Percentiles rank a stretch among this genome's conserved stretches.
Conservation (phyloP, 2,888 invertebrate species). For the Standfussiana lucernea region DNA sequence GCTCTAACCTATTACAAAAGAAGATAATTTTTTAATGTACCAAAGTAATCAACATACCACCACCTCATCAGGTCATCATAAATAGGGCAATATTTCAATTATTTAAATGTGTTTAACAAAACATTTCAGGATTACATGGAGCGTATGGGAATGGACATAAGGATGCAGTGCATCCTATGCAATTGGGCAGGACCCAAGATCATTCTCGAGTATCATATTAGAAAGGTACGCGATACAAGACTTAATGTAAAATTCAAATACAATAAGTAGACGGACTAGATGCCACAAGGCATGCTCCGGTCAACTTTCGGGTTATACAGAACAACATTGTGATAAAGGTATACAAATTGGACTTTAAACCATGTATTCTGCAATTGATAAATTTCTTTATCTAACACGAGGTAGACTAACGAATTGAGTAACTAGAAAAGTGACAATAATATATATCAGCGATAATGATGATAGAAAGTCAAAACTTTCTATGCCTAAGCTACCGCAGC, state of each 20-base stretch:
- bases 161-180: constrained; percentile 81
- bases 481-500: too few relatives aligned
- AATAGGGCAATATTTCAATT: background rate
- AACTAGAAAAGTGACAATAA: background rate
- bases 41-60: too few relatives aligned
- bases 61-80: background rate
- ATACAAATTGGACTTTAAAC: background rate
- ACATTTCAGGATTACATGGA: constrained; percentile 84
- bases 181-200: constrained; percentile 84
- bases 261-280: background rate
- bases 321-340: too few relatives aligned
- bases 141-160: constrained; percentile 79
- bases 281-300: background rate
- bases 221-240: constrained; percentile 72
- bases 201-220: constrained; percentile 80
- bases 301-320: too few relatives aligned
- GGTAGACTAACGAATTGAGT: background rate
- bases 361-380: background rate
- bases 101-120: background rate
- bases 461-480: too few relatives aligned
- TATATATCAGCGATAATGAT: too few relatives aligned
- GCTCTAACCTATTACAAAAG: background rate
- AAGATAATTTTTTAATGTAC: too few relatives aligned
- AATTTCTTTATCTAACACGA: background rate
- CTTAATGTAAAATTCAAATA: background rate